Conservation (phyloP, 1,140 invertebrate genomes). For the Drosophila nigromelanica region DNA sequence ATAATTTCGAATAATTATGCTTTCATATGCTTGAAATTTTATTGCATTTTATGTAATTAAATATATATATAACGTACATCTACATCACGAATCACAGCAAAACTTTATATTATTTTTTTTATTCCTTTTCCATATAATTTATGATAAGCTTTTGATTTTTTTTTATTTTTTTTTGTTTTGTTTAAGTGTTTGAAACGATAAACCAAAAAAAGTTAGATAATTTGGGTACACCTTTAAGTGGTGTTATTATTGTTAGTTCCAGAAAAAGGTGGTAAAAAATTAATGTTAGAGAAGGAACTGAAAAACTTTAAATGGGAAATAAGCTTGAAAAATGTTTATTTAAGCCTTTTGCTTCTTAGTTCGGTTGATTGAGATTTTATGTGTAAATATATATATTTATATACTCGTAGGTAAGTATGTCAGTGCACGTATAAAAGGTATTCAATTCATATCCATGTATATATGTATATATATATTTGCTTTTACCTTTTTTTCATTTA, state of each 20-base stretch:
- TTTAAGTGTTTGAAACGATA: slow-evolving; percentile 36
- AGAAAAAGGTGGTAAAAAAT: slow-evolving; percentile 37
- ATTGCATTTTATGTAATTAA: slow-evolving; percentile 82
- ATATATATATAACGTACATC: slow-evolving; percentile 83
- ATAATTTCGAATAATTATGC: slow-evolving; percentile 69
- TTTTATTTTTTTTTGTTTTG: slow-evolving; percentile 27
- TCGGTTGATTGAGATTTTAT: slow-evolving; percentile 69
- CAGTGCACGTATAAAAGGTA: slow-evolving; percentile 81
- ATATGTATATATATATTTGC: slow-evolving; percentile 51
- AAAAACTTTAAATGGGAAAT: slow-evolving; percentile 29
- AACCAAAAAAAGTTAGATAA: slow-evolving; percentile 43
- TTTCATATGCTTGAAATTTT: slow-evolving; percentile 76
- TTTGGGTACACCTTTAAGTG: slow-evolving; percentile 46
- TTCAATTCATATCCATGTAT: slow-evolving; percentile 76
- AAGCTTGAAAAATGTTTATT: slow-evolving; percentile 25
- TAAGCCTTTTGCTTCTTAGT: slow-evolving; percentile 51
- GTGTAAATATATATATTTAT: slow-evolving; percentile 52
- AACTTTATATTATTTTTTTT: slow-evolving; percentile 72
- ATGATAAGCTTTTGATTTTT: slow-evolving; percentile 74
- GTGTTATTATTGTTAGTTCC: slow-evolving; percentile 47
- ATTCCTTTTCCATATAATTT: slow-evolving; percentile 62
- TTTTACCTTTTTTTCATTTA: slow-evolving; percentile 57
- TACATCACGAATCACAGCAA: slow-evolving; percentile 77
- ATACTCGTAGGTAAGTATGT: slow-evolving; percentile 76
- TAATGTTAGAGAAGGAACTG: slow-evolving; percentile 27